Percentiles rank a stretch among this genome's conserved stretches.
phyloP scores from a whole-genome alignment of 2,888 invertebrate species.

The Bruchidius siliquastri region DNA sequence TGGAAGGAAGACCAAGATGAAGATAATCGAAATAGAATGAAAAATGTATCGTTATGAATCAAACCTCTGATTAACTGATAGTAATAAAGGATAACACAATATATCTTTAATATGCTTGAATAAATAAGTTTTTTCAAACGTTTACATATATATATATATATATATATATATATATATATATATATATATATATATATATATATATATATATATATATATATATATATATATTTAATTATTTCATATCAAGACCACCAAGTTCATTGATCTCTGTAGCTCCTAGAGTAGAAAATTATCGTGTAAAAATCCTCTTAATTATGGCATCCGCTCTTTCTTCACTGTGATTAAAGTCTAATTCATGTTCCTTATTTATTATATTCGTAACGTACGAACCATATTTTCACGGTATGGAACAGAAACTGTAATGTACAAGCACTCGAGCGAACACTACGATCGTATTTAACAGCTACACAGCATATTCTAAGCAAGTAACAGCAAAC shows the following conservation, averaged over 20 bases:
- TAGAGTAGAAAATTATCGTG: neutral
- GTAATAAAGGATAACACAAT: too few species aligned
- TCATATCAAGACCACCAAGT: neutral
- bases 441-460: neutral
- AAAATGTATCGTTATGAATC: too few species aligned
- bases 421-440: neutral
- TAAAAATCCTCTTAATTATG: neutral
- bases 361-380: neutral
- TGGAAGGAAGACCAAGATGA: conserved; percentile 30
- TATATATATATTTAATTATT: too few species aligned
- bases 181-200: too few species aligned
- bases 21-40: conserved; percentile 31
- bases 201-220: too few species aligned
- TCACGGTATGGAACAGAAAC: neutral
- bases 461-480: too few species aligned
- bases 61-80: too few species aligned
- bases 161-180: too few species aligned
- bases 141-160: too few species aligned
- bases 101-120: too few species aligned
- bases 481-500: too few species aligned
- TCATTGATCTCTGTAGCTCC: neutral
- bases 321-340: neutral
- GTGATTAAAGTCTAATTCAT: neutral
- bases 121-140: too few species aligned
- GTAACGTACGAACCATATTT: neutral